A percentile compares a stretch with the other conserved stretches of the same genome.
phyloP scores from a whole-genome alignment of 2,888 invertebrate species.

The Malthinus flaveolus region DNA sequence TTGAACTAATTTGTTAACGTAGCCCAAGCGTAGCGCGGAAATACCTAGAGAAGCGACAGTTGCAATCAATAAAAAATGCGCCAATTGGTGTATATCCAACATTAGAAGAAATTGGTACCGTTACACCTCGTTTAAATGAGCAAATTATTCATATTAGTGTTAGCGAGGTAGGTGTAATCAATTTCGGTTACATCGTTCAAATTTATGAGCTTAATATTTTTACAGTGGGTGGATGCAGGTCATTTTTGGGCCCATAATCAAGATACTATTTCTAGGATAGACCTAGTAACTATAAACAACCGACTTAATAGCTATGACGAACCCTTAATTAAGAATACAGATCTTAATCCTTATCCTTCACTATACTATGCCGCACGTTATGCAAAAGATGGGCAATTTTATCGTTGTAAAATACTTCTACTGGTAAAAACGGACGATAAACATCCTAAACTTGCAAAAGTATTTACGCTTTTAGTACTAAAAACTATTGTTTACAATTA shows the following conservation, averaged over 20 bases:
- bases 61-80: too few species aligned
- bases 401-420: conserved; percentile 61
- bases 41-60: conserved; percentile 33
- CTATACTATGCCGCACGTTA: conserved; percentile 64
- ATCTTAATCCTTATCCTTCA: conserved; percentile 49
- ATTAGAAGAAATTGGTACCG: conserved; percentile 39
- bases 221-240: conserved; percentile 64
- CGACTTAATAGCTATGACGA: conserved; percentile 15
- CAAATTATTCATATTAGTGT: conserved; percentile 60
- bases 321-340: too few species aligned
- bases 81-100: too few species aligned
- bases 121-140: conserved; percentile 63
- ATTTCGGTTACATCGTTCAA: background rate
- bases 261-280: conserved; percentile 53
- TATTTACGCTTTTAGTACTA: conserved; percentile 13
- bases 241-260: conserved; percentile 71
- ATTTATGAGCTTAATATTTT: conserved; percentile 11
- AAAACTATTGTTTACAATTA: background rate
- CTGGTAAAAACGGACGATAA: conserved; percentile 53
- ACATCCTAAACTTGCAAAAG: conserved; percentile 32
- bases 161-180: conserved; percentile 58
- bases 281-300: conserved; percentile 22
- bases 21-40: conserved; percentile 34
- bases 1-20: background rate
- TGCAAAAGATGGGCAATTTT: conserved; percentile 54